Evolutionary conservation across 2,113 vertebrate species (phyloP).

Genomic region (Daubentonia madagascariensis): DNA sequence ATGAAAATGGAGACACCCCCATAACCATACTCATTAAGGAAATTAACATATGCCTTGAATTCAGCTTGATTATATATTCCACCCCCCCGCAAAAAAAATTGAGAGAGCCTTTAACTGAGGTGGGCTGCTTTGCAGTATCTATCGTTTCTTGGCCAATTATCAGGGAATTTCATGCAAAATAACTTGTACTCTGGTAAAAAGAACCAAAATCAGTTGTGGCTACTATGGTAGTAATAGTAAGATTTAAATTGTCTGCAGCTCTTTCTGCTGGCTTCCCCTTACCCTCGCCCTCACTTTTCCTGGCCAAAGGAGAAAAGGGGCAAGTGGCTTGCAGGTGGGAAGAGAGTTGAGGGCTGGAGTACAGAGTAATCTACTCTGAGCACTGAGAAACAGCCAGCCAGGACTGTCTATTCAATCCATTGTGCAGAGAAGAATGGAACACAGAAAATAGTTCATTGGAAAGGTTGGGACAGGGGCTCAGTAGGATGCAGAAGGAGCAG

Average conservation of each 20-base stretch:
- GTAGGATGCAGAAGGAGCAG: background rate
- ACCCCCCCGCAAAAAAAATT: no score
- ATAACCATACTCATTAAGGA: background rate
- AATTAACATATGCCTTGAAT: background rate
- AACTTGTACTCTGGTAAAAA: background rate
- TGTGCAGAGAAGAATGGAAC: slow-evolving; percentile 35
- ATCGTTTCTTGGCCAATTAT: background rate
- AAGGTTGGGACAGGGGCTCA: background rate
- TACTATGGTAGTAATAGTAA: background rate
- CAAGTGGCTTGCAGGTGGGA: background rate
- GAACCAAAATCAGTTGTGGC: background rate
- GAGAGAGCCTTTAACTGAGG: background rate
- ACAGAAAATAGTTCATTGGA: background rate
- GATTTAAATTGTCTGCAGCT: background rate
- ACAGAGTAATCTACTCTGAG: background rate
- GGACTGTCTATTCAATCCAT: background rate
- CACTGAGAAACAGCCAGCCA: background rate
- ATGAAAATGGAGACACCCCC: background rate
- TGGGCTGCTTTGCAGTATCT: background rate
- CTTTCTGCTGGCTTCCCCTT: background rate
- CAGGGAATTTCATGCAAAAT: background rate
- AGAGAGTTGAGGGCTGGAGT: background rate
- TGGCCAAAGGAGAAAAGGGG: background rate
- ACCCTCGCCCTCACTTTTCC: background rate
- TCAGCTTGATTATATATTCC: background rate